These are phyloP conservation scores for Clangula hyemalis DNA, from an alignment of 2,797 vertebrate species.

Conservation along the genomic window DNA sequence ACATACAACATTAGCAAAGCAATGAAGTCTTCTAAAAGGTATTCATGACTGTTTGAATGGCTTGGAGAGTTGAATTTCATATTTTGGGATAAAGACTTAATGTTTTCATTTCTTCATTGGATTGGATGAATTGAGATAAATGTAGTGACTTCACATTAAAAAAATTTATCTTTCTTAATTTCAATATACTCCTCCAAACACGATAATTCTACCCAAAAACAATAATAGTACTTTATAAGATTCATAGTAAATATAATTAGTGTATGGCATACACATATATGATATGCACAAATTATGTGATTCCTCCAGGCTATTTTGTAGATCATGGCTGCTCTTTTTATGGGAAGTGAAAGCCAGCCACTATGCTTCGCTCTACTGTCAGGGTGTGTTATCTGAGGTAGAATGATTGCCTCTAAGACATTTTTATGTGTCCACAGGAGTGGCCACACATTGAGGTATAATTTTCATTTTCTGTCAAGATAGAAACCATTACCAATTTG, in stretches of 20 bases:
- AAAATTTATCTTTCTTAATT: conserved; percentile 39
- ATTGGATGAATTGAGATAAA: background rate
- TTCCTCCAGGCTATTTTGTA: conserved; percentile 63
- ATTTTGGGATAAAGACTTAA: background rate
- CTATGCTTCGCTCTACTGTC: conserved; percentile 69
- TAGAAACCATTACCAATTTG: conserved; percentile 83
- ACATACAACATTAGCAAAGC: background rate
- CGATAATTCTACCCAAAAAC: conserved; percentile 40
- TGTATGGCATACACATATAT: conserved; percentile 26
- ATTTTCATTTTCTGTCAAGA: conserved; percentile 83
- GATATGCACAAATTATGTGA: conserved; percentile 54
- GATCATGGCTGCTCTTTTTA: conserved; percentile 66
- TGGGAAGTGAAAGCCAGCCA: conserved; percentile 68
- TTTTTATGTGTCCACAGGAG: conserved; percentile 79
- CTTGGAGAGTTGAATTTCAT: background rate
- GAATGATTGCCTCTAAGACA: conserved; percentile 79
- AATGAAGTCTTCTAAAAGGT: background rate
- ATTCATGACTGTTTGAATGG: background rate
- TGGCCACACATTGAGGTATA: conserved; percentile 82
- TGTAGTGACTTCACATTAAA: conserved; percentile 8
- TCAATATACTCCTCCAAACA: conserved; percentile 19
- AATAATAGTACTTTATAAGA: conserved; percentile 43
- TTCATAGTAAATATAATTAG: conserved; percentile 49
- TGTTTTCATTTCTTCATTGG: background rate
- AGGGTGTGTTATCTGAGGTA: conserved; percentile 80